A percentile compares a stretch with the other conserved stretches of the same genome.
phyloP scores from a whole-genome alignment of 2,797 vertebrate species.

The Hypotaenidia okinawae region DNA sequence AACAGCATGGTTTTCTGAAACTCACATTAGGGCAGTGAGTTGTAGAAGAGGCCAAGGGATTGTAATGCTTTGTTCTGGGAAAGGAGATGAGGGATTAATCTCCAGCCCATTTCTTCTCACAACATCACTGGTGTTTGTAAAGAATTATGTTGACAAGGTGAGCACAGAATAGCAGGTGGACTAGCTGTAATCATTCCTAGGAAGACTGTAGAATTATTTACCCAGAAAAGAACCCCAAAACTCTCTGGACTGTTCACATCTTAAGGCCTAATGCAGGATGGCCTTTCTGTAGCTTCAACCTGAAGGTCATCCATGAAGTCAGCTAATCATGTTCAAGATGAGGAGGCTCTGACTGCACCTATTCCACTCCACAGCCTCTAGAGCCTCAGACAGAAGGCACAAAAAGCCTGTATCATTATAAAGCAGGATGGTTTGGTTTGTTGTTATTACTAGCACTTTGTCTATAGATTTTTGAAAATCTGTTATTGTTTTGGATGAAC shows the following conservation, averaged over 20 bases:
- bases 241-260: neutral
- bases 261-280: neutral
- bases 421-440: neutral
- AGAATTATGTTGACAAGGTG: neutral
- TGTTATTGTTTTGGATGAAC: neutral
- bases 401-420: neutral
- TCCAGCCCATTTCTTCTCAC: neutral
- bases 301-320: neutral
- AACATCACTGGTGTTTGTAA: neutral
- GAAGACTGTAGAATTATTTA: neutral
- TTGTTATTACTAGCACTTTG: neutral
- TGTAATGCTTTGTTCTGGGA: neutral
- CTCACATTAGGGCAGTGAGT: neutral
- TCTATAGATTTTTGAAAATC: neutral
- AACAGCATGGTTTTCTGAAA: neutral
- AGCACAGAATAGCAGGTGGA: neutral
- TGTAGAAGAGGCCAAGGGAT: neutral
- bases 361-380: neutral
- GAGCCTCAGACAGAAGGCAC: neutral
- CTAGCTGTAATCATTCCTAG: neutral
- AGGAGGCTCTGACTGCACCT: neutral
- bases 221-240: constrained; percentile 21
- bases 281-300: neutral
- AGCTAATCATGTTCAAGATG: neutral
- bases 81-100: neutral